A percentile compares a stretch with the other conserved stretches of the same genome.
phyloP scores from a whole-genome alignment of 2,113 vertebrate genomes.

The Cryptotis parvus region DNA sequence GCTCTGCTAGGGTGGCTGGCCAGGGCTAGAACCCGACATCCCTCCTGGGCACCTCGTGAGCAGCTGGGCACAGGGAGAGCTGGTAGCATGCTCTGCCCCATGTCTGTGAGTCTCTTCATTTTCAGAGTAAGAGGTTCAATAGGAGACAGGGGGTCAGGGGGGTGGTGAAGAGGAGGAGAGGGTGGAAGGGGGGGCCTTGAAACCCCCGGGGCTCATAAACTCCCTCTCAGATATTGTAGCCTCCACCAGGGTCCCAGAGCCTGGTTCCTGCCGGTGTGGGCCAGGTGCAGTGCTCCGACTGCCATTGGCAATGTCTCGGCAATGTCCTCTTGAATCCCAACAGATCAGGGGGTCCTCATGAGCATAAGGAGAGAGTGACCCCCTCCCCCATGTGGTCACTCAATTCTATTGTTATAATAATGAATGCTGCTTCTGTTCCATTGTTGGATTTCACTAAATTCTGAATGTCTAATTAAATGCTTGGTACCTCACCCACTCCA shows the following conservation, averaged over 20 bases:
- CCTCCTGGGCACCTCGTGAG: no score
- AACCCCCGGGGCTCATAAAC: background rate
- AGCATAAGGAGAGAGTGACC: background rate
- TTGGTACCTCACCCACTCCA: background rate
- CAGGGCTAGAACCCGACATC: no score
- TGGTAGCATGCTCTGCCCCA: no score
- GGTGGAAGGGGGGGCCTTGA: background rate
- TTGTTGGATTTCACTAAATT: background rate
- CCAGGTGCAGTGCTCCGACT: accelerated
- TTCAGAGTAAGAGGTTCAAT: background rate
- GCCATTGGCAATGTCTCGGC: background rate
- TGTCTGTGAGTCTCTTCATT: no score
- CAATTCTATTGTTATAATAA: background rate
- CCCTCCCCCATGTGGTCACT: background rate
- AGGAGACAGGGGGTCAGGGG: background rate
- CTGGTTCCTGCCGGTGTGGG: no score
- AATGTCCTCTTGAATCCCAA: background rate
- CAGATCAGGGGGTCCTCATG: background rate
- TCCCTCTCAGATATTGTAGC: accelerated
- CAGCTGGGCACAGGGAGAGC: no score
- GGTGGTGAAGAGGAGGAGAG: background rate
- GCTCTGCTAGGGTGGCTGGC: no score
- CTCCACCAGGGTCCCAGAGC: background rate
- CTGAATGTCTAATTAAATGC: background rate
- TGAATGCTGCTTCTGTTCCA: background rate